Percentiles rank a stretch among this genome's conserved stretches.
These are phyloP conservation scores for Eupithecia centaureata DNA, from an alignment of 2,888 invertebrate genomes.

Conservation along the genomic window DNA sequence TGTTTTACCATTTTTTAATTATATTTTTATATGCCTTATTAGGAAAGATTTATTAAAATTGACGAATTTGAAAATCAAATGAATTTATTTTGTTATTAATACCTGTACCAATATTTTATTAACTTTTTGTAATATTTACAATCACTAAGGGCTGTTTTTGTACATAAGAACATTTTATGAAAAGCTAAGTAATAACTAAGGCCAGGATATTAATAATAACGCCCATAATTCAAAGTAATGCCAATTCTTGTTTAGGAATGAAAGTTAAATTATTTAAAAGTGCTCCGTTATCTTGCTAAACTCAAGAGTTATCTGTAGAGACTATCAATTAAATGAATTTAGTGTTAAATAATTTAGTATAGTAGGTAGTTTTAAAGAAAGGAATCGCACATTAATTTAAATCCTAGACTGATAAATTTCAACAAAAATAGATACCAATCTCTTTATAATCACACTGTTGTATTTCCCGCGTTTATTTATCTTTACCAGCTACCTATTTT, in stretches of 20 bases:
- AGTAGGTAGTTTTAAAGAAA: background rate
- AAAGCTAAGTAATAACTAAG: background rate
- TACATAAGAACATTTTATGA: background rate
- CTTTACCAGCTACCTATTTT: background rate
- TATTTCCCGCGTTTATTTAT: background rate
- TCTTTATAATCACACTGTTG: background rate
- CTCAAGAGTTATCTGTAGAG: background rate
- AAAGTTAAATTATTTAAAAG: background rate
- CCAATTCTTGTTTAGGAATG: background rate
- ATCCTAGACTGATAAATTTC: background rate
- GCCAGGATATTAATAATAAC: background rate
- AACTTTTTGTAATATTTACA: background rate
- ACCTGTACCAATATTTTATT: background rate
- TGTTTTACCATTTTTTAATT: background rate
- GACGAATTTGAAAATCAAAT: background rate
- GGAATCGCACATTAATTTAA: background rate
- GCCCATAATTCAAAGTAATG: background rate
- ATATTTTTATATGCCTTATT: background rate
- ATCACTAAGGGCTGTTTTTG: background rate
- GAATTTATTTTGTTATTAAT: background rate
- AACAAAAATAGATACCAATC: background rate
- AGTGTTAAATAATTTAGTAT: background rate
- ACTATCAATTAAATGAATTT: background rate
- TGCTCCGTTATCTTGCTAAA: background rate
- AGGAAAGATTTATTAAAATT: background rate